These are phyloP conservation scores for Slavum lentiscoides DNA, from an alignment of 2,888 invertebrate genomes.

Conservation along the genomic window DNA sequence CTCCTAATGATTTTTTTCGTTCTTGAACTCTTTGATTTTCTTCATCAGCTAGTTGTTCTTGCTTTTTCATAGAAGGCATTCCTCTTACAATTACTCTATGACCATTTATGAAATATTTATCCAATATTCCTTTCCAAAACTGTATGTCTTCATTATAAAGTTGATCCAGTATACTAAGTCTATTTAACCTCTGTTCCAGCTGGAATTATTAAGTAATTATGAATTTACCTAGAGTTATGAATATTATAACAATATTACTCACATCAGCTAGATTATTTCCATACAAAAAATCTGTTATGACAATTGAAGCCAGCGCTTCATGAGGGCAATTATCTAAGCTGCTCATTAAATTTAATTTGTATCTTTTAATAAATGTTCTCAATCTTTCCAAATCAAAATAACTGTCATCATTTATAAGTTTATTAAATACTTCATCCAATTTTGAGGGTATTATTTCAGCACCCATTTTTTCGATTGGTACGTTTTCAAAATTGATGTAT, in stretches of 20 bases:
- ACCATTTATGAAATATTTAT: conserved; percentile 70
- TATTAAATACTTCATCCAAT: conserved; percentile 34
- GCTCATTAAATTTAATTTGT: conserved; percentile 70
- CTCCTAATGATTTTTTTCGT: conserved; percentile 70
- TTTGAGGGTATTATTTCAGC: conserved; percentile 60
- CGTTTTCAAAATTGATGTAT: conserved; percentile 74
- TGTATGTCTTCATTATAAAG: conserved; percentile 67
- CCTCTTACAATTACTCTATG: conserved; percentile 67
- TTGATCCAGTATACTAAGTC: conserved; percentile 66
- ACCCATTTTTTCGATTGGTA: conserved; percentile 70
- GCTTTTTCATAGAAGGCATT: conserved; percentile 69
- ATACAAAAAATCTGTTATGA: conserved; percentile 83
- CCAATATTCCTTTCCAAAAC: conserved; percentile 75
- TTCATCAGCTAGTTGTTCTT: conserved; percentile 69
- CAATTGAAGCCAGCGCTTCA: conserved; percentile 73
- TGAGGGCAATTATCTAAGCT: conserved; percentile 78
- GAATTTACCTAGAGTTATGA: background rate
- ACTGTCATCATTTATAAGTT: conserved; percentile 22
- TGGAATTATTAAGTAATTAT: conserved; percentile 58
- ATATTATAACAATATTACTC: conserved; percentile 59
- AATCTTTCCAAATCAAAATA: conserved; percentile 72
- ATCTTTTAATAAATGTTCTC: conserved; percentile 72
- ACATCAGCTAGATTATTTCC: conserved; percentile 75
- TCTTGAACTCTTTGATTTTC: conserved; percentile 73
- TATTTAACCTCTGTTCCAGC: conserved; percentile 73